phyloP scores from a whole-genome alignment of 2,888 invertebrate species.

The Pseudococcus longispinus region DNA sequence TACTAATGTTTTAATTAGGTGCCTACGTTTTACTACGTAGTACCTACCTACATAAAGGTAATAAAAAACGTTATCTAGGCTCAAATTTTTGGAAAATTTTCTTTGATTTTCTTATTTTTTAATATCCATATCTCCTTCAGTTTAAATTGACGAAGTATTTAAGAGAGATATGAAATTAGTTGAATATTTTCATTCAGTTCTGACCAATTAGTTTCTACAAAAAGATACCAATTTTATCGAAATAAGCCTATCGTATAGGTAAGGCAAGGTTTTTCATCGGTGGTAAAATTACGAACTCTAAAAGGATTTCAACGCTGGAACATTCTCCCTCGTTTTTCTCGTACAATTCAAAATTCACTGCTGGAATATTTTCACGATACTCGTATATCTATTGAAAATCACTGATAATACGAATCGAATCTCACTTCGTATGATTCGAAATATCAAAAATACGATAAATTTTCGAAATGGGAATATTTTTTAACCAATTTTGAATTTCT shows the following conservation, averaged over 20 bases:
- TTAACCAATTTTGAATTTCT: too few relatives aligned
- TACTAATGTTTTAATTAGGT: background rate
- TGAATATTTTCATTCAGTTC: background rate
- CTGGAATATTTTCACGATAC: background rate
- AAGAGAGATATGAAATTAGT: background rate
- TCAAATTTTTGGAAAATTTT: background rate
- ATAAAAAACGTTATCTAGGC: background rate
- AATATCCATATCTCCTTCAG: background rate
- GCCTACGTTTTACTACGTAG: background rate
- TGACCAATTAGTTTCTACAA: background rate
- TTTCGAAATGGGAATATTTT: too few relatives aligned
- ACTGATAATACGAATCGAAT: background rate
- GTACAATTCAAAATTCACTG: background rate
- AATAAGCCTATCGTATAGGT: background rate
- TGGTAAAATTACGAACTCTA: background rate
- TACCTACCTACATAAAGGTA: background rate
- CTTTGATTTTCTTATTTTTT: background rate
- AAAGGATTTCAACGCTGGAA: slow-evolving; percentile 38
- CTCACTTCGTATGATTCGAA: too few relatives aligned
- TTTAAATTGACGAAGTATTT: background rate
- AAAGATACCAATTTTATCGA: background rate
- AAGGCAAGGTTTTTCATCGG: background rate
- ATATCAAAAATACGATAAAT: too few relatives aligned
- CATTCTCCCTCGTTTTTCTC: background rate
- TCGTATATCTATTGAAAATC: background rate